A percentile compares a stretch with the other conserved stretches of the same genome.
Conservation (phyloP, 2,797 vertebrate genomes). For the Cyclura pinguis region DNA sequence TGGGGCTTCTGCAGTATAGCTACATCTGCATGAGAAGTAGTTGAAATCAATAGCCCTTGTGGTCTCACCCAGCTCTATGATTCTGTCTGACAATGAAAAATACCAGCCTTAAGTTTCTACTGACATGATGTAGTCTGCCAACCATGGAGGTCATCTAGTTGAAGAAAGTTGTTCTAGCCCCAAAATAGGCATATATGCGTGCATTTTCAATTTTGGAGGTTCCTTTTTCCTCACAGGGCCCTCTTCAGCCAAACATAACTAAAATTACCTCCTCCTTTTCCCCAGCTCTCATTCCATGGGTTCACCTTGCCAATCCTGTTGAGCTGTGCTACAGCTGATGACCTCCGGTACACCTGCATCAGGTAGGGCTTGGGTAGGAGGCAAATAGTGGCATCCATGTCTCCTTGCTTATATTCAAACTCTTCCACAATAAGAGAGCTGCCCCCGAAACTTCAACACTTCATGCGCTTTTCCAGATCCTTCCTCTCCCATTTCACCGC, state of each 20-base stretch:
- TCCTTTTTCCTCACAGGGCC: not conserved
- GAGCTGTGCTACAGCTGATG: slow-evolving; percentile 83
- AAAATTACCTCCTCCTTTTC: not conserved
- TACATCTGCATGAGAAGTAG: no score
- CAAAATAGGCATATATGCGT: not conserved
- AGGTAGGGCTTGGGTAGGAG: slow-evolving; percentile 78
- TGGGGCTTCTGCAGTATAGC: no score
- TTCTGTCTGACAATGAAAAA: no score
- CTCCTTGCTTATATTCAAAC: not conserved
- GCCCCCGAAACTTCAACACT: not conserved
- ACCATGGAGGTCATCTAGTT: no score
- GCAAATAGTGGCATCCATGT: not conserved
- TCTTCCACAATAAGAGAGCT: not conserved
- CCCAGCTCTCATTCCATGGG: slow-evolving; percentile 83
- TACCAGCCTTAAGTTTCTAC: no score
- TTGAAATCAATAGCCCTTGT: no score
- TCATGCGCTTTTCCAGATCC: not conserved
- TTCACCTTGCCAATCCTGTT: slow-evolving; percentile 88
- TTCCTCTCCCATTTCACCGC: no score
- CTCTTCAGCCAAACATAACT: not conserved
- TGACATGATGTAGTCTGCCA: no score
- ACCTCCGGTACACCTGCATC: slow-evolving; percentile 86
- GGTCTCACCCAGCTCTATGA: no score
- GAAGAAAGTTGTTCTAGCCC: not conserved
- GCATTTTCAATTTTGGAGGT: not conserved